A percentile compares a stretch with the other conserved stretches of the same genome.
These are phyloP conservation scores for Morpho helenor DNA, from an alignment of 2,888 invertebrate species.

Conservation along the genomic window DNA sequence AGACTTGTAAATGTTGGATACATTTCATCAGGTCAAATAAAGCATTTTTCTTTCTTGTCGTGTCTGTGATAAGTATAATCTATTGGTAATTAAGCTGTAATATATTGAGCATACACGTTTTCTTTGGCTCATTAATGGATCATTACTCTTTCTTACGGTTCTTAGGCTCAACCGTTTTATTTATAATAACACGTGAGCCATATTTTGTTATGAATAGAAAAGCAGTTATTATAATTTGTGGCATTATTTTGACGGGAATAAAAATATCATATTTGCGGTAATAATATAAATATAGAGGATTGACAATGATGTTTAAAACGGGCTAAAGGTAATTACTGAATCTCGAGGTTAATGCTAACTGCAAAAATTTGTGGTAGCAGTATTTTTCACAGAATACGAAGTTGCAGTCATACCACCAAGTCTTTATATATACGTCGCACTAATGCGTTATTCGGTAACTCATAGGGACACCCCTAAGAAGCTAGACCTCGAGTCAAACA, in stretches of 20 bases:
- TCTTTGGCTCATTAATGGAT: slow-evolving; percentile 61
- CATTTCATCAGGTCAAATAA: slow-evolving; percentile 60
- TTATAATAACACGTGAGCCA: slow-evolving; percentile 32
- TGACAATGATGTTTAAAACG: too few species aligned
- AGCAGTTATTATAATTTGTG: slow-evolving; percentile 10
- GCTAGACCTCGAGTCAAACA: too few species aligned
- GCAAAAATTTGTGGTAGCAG: too few species aligned
- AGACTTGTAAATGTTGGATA: slow-evolving; percentile 62
- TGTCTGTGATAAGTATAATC: slow-evolving; percentile 63
- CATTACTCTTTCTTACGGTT: slow-evolving; percentile 65
- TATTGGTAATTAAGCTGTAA: slow-evolving; percentile 71
- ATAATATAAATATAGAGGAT: background rate
- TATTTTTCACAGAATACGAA: too few species aligned
- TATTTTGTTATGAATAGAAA: slow-evolving; percentile 11
- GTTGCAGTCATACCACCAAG: too few species aligned
- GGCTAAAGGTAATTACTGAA: too few species aligned
- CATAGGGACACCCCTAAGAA: too few species aligned
- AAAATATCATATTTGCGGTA: slow-evolving; percentile 6
- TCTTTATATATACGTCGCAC: too few species aligned
- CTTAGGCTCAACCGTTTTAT: slow-evolving; percentile 43
- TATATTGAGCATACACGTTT: slow-evolving; percentile 66
- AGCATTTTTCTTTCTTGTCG: slow-evolving; percentile 54
- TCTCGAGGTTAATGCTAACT: too few species aligned
- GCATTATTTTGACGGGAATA: slow-evolving; percentile 12
- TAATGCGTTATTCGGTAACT: too few species aligned